A percentile compares a stretch with the other conserved stretches of the same genome.
These are phyloP conservation scores for Volucella zonaria DNA, from an alignment of 2,888 invertebrate species.

Conservation along the genomic window DNA sequence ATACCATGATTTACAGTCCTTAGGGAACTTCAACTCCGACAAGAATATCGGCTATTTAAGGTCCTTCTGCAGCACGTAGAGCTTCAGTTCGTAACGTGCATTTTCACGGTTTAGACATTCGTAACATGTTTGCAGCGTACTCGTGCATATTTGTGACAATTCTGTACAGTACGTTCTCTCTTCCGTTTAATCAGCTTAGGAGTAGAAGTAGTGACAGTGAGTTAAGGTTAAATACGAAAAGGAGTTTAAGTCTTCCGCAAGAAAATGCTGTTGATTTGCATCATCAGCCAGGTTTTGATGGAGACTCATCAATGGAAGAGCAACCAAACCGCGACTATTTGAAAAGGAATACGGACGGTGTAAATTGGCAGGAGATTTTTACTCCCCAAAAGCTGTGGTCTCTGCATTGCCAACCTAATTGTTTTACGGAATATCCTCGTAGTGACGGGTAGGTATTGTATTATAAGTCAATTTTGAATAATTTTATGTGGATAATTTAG, in stretches of 20 bases:
- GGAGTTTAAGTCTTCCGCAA: not conserved
- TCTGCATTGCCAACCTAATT: slow-evolving; percentile 77
- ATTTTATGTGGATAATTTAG: no score
- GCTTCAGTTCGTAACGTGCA: slow-evolving; percentile 47
- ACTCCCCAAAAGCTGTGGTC: slow-evolving; percentile 78
- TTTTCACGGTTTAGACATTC: slow-evolving; percentile 10
- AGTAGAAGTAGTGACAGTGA: slow-evolving; percentile 21
- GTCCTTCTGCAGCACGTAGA: slow-evolving; percentile 25
- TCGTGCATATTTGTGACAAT: slow-evolving; percentile 45
- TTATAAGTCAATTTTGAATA: no score
- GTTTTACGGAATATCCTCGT: slow-evolving; percentile 77
- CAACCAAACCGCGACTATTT: not conserved
- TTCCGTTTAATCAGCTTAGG: slow-evolving; percentile 26
- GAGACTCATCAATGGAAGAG: slow-evolving; percentile 22
- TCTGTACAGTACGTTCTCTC: slow-evolving; percentile 50
- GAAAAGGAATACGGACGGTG: slow-evolving; percentile 1
- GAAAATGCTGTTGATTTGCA: slow-evolving; percentile 1
- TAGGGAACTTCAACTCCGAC: slow-evolving; percentile 6
- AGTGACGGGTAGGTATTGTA: slow-evolving; percentile 8
- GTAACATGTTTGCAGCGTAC: slow-evolving; percentile 55
- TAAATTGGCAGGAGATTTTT: slow-evolving; percentile 74
- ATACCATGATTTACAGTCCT: slow-evolving; percentile 13
- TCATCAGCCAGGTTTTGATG: not conserved
- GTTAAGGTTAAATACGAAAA: slow-evolving; percentile 12
- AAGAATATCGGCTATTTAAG: slow-evolving; percentile 54